Conservation (phyloP, 2,797 vertebrate genomes). For the Poecilia wingei region DNA sequence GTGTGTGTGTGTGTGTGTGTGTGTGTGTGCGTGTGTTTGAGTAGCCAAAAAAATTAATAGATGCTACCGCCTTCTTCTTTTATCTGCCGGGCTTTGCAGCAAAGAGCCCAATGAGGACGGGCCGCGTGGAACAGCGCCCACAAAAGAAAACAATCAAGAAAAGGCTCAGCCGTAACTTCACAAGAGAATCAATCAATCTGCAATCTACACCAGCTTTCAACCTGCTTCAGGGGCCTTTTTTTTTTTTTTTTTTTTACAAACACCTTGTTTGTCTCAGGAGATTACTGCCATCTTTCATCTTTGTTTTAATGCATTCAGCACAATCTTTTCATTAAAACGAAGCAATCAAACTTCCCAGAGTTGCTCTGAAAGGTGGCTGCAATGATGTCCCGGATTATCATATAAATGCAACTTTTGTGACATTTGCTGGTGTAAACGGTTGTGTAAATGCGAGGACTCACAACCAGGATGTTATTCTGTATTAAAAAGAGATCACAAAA, state of each 20-base stretch:
- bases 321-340: conserved; percentile 52
- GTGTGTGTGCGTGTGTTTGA: not conserved
- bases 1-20: conserved; percentile 1
- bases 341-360: conserved; percentile 58
- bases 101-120: conserved; percentile 63
- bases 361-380: conserved; percentile 42
- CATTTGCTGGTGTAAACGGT: conserved; percentile 8
- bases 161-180: not conserved
- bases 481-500: not conserved
- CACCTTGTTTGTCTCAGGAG: conserved; percentile 42
- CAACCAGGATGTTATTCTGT: not conserved
- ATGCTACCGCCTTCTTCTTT: conserved; percentile 55
- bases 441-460: not conserved
- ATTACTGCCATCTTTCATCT: conserved; percentile 32
- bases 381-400: conserved; percentile 55
- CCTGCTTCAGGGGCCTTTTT: conserved; percentile 22
- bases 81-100: conserved; percentile 61
- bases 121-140: conserved; percentile 22
- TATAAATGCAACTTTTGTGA: conserved; percentile 47
- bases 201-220: conserved; percentile 16
- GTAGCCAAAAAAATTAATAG: conserved; percentile 36
- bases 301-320: conserved; percentile 47
- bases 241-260: conserved; percentile 15
- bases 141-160: conserved; percentile 9
- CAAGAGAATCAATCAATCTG: conserved; percentile 44